These are phyloP conservation scores for Delphinapterus leucas DNA, from an alignment of 2,113 vertebrate species.

Conservation along the genomic window DNA sequence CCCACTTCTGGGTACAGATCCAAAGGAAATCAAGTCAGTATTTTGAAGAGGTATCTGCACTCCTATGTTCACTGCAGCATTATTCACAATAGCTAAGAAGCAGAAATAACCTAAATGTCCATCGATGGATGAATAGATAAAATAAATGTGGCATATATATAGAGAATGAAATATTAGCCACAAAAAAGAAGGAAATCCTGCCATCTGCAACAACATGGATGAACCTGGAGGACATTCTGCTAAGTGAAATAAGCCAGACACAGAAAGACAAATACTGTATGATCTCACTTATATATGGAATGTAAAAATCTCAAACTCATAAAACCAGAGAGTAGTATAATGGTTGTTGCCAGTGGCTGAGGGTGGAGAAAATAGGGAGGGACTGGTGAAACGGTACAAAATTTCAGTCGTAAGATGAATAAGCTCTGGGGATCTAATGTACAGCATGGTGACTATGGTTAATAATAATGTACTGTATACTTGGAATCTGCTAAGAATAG, in stretches of 20 bases:
- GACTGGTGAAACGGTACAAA: neutral
- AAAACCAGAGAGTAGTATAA: neutral
- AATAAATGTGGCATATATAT: neutral
- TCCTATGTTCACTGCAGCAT: neutral
- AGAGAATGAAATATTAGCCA: neutral
- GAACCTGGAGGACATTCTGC: neutral
- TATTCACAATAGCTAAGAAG: neutral
- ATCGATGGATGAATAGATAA: neutral
- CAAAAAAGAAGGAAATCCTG: neutral
- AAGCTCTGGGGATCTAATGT: neutral
- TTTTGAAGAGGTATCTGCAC: neutral
- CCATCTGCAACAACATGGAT: neutral
- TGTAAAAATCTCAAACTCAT: neutral
- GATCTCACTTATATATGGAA: neutral
- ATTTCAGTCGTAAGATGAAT: neutral
- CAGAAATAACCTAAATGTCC: neutral
- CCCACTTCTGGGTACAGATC: neutral
- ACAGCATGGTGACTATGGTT: neutral
- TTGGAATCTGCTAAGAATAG: neutral
- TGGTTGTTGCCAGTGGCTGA: neutral
- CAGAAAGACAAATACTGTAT: neutral
- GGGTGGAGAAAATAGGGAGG: neutral
- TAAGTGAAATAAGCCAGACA: neutral
- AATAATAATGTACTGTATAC: neutral
- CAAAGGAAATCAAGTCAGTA: neutral